Conservation (phyloP, 2,797 vertebrate genomes). For the Molothrus aeneus region DNA sequence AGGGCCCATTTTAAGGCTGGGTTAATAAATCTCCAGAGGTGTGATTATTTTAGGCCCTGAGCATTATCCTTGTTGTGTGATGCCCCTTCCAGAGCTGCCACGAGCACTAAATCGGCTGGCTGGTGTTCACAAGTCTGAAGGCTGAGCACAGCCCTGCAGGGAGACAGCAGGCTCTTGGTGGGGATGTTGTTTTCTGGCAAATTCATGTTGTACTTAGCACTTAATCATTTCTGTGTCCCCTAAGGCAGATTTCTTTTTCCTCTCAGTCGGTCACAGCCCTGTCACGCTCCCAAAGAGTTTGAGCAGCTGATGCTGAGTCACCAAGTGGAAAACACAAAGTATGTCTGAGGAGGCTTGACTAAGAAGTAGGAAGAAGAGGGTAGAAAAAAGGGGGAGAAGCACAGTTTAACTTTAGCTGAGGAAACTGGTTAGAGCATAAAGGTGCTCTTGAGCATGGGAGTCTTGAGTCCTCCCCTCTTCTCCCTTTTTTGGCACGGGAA, state of each 20-base stretch:
- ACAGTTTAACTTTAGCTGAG: background rate
- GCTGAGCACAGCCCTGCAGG: background rate
- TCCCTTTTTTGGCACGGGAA: background rate
- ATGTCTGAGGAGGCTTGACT: background rate
- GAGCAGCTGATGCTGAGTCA: slow-evolving; percentile 47
- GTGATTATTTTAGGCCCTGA: background rate
- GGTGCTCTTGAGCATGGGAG: background rate
- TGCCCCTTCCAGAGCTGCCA: background rate
- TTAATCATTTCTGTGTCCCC: slow-evolving; percentile 12
- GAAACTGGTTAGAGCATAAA: background rate
- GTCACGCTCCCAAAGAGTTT: background rate
- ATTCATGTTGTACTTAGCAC: background rate
- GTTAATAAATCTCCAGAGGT: background rate
- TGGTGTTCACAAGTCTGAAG: background rate
- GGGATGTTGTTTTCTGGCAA: slow-evolving; percentile 1
- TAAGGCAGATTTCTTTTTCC: background rate
- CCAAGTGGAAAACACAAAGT: background rate
- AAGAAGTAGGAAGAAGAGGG: background rate
- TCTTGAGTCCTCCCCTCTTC: background rate
- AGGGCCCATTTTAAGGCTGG: background rate
- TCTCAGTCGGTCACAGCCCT: background rate
- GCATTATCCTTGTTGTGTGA: background rate
- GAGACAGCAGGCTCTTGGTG: background rate
- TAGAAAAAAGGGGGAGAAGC: background rate
- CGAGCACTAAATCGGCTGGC: background rate